Conservation (phyloP, 2,797 vertebrate species). For the Coilia nasus region DNA sequence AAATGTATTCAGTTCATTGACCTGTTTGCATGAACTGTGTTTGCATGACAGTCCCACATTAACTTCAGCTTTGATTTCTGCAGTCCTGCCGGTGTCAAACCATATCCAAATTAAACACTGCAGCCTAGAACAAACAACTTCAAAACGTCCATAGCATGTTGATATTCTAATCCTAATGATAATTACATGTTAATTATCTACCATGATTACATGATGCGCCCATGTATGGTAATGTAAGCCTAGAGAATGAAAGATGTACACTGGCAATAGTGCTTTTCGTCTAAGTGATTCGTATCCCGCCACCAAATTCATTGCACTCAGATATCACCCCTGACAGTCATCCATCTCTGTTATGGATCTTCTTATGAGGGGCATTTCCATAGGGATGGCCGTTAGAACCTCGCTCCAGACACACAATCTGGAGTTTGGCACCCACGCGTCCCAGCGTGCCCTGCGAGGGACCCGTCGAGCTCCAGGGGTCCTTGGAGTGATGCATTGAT, state of each 20-base stretch:
- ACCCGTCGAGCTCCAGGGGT: slow-evolving; percentile 65
- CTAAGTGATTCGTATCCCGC: neutral
- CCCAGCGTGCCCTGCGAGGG: slow-evolving; percentile 66
- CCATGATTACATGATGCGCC: slow-evolving; percentile 12
- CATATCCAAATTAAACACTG: slow-evolving; percentile 24
- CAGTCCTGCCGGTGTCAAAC: slow-evolving; percentile 5
- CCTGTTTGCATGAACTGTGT: slow-evolving; percentile 25
- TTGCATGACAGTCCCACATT: slow-evolving; percentile 13
- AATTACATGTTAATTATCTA: slow-evolving; percentile 23
- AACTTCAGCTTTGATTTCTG: slow-evolving; percentile 20
- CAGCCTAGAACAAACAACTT: slow-evolving; percentile 10
- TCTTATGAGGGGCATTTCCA: slow-evolving; percentile 24
- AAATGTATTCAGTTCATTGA: slow-evolving; percentile 28
- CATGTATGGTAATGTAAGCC: slow-evolving; percentile 12
- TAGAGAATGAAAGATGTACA: neutral
- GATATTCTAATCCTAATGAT: slow-evolving; percentile 24
- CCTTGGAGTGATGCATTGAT: slow-evolving; percentile 78
- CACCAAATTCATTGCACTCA: slow-evolving; percentile 1
- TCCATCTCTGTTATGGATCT: slow-evolving; percentile 24
- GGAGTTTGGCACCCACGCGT: slow-evolving; percentile 63
- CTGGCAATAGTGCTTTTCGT: neutral
- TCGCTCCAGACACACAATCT: slow-evolving; percentile 69
- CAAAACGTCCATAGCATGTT: neutral
- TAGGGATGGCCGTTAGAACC: slow-evolving; percentile 41
- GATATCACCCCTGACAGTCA: slow-evolving; percentile 20